phyloP scores from a whole-genome alignment of 2,888 invertebrate species.

The Noctua fimbriata region DNA sequence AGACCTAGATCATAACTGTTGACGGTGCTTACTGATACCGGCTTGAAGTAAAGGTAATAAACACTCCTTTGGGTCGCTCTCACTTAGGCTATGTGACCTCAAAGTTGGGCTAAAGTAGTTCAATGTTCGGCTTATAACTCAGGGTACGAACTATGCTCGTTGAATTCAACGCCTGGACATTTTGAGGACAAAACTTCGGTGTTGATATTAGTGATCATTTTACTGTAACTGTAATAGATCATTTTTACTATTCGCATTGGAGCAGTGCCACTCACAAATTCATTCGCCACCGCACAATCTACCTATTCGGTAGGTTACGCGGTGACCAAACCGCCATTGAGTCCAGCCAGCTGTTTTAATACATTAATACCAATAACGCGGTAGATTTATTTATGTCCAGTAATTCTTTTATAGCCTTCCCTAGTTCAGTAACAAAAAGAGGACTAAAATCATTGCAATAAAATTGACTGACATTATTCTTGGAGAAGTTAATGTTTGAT shows the following conservation, averaged over 20 bases:
- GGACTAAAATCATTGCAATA: not conserved
- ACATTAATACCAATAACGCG: not conserved
- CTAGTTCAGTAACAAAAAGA: not conserved
- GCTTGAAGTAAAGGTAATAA: slow-evolving; percentile 44
- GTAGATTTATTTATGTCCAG: not conserved
- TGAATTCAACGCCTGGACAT: slow-evolving; percentile 23
- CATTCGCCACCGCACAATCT: no score
- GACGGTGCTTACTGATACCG: slow-evolving; percentile 31
- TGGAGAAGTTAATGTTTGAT: not conserved
- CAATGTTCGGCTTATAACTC: slow-evolving; percentile 23
- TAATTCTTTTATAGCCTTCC: not conserved
- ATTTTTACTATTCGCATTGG: not conserved
- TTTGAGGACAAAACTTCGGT: slow-evolving; percentile 1
- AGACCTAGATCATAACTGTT: slow-evolving; percentile 47
- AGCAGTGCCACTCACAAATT: not conserved
- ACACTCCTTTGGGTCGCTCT: slow-evolving; percentile 35
- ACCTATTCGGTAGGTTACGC: not conserved
- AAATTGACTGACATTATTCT: not conserved
- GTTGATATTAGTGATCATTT: slow-evolving; percentile 9
- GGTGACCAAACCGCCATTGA: not conserved
- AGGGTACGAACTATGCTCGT: slow-evolving; percentile 20
- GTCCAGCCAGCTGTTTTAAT: not conserved
- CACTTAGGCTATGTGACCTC: slow-evolving; percentile 38
- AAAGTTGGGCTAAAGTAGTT: slow-evolving; percentile 41
- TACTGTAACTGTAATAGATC: no score